Base-by-base conservation (phyloP, 2,888 invertebrate genomes). In the Pachycephus smyrnensis region DNA sequence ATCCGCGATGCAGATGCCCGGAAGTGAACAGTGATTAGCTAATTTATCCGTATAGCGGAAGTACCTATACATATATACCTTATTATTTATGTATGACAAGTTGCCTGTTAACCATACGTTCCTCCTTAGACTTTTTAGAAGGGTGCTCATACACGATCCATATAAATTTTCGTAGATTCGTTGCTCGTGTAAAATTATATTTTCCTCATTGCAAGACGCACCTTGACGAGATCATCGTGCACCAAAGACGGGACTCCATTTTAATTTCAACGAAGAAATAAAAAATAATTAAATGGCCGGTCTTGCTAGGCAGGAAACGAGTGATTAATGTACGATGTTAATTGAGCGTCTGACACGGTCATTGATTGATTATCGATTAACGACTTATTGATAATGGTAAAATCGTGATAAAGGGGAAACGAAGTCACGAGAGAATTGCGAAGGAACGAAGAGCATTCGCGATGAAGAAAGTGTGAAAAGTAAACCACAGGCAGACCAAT, bases 121-220 rank as follows among this genome's bases (percentile, higher is more conserved):
- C 55, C 55, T 55, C 55, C 84, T 83, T 88, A 86, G 85, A 84
- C 76, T 81, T 82, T 85, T 85, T 87, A 88, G 86, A 88, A 83
- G 84, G 85, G 85, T 88, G 88, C 88, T 87, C 86, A 86, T 82
- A 84, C 83, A 85, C 81, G 84, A 83, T 86, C 84, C 86, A 84
- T 81, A 55, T 55, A 23, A 55, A 55, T 55, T 23, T 55, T 55
- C 55, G 23, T 55, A 55, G 55, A 71, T 33, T 32, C 31, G 12
- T 31, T 33, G 71, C 32, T 71, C 71, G n/a, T 71, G 33, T 71
- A 9, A 31, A 71, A 71, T 71, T 71, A 12, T 31, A 31, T 12
- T 31, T 71, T 31, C 15, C 12, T 33, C 3, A 31, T 71, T 23
- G 2, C 33, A 3, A 55, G 55, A 55, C 9, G 23, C 6, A 55